Evolutionary conservation across 2,888 invertebrate genomes (phyloP).

Genomic region (Tolmerus cingulatus): DNA sequence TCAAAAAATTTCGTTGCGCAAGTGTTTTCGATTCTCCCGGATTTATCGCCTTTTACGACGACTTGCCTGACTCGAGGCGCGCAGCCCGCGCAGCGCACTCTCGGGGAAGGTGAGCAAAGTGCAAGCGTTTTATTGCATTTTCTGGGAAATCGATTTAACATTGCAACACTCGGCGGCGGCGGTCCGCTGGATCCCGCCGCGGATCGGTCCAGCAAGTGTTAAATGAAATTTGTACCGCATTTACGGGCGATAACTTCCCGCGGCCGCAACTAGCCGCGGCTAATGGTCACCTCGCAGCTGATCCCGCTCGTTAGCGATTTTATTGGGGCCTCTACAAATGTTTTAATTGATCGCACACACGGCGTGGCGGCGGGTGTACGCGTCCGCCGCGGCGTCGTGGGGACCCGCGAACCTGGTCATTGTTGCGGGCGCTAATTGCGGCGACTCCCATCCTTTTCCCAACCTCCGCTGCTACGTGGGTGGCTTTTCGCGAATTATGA

Average conservation of each 20-base stretch:
- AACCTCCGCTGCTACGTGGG: neutral
- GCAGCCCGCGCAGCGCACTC: constrained; percentile 16
- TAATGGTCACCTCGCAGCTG: constrained; percentile 3
- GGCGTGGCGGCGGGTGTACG: neutral
- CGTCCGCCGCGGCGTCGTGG: neutral
- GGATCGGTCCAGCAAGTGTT: constrained; percentile 25
- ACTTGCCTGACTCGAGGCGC: constrained; percentile 38
- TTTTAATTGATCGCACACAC: constrained; percentile 28
- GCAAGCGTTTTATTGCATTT: constrained; percentile 41
- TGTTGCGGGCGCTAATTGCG: neutral
- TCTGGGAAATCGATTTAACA: constrained; percentile 41
- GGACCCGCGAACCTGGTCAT: neutral
- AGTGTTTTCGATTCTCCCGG: constrained; percentile 41
- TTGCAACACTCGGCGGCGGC: constrained; percentile 20
- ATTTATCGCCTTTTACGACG: constrained; percentile 43
- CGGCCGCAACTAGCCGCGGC: neutral
- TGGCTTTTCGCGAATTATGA: neutral
- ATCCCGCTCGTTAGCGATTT: constrained; percentile 22
- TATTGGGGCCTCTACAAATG: constrained; percentile 23
- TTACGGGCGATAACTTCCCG: constrained; percentile 30
- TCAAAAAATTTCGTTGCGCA: constrained; percentile 42
- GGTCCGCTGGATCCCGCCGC: neutral
- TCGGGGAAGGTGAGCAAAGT: constrained; percentile 38
- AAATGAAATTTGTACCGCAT: constrained; percentile 38
- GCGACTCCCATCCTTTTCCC: neutral